These are phyloP conservation scores for Baccha elongata DNA, from an alignment of 2,888 invertebrate genomes.

Conservation along the genomic window DNA sequence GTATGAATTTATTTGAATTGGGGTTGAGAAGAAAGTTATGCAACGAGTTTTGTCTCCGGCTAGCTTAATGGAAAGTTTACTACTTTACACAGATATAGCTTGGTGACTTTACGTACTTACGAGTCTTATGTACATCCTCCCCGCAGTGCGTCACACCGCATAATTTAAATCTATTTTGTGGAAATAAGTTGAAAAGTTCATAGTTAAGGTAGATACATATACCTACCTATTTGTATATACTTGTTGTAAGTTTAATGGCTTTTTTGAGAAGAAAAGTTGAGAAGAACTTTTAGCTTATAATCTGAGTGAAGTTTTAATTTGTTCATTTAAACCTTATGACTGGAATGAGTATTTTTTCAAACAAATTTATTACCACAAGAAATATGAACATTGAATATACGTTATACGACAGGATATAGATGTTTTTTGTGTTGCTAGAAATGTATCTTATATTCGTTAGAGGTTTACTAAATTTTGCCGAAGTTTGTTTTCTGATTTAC, in stretches of 20 bases:
- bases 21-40: slow-evolving; percentile 72
- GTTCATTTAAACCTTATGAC: slow-evolving; percentile 6
- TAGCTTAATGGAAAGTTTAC: slow-evolving; percentile 64
- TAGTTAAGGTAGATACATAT: background rate
- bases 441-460: background rate
- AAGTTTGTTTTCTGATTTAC: background rate
- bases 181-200: slow-evolving; percentile 23
- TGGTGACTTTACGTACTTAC: slow-evolving; percentile 30
- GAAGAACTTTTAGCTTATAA: slow-evolving; percentile 10
- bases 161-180: slow-evolving; percentile 52
- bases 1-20: slow-evolving; percentile 67
- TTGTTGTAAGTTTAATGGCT: slow-evolving; percentile 41
- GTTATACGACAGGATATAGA: background rate
- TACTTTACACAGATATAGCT: slow-evolving; percentile 10
- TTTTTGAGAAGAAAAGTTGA: slow-evolving; percentile 15
- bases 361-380: background rate
- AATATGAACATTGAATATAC: background rate
- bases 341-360: background rate
- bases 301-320: background rate
- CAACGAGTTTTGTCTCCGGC: slow-evolving; percentile 67
- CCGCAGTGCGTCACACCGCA: background rate
- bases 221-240: slow-evolving; percentile 4
- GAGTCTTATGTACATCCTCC: background rate
- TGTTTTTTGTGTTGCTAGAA: background rate
- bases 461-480: background rate